phyloP scores from a whole-genome alignment of 2,797 vertebrate species.

The Phataginus tetradactyla region DNA sequence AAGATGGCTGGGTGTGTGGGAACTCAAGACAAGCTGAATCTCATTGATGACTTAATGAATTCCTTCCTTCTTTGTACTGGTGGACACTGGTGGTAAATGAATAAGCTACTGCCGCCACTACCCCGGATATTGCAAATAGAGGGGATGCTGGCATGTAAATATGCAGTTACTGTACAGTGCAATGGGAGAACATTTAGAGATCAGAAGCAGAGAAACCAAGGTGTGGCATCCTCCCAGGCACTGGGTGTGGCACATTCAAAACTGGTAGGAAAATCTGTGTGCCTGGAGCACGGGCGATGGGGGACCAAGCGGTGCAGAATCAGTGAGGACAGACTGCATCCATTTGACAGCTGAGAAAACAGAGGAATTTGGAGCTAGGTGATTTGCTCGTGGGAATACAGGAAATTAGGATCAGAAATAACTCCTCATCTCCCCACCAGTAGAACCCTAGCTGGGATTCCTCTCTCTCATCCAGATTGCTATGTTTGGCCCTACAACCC shows the following conservation, averaged over 20 bases:
- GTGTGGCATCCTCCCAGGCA: neutral
- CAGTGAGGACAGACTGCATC: neutral
- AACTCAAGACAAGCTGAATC: neutral
- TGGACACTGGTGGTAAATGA: neutral
- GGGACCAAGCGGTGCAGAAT: neutral
- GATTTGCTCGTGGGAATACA: neutral
- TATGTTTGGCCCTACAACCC: neutral
- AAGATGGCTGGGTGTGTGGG: neutral
- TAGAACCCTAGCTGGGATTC: neutral
- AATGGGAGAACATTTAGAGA: neutral
- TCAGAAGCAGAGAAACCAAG: neutral
- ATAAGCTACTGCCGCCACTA: rapidly evolving
- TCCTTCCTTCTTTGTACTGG: neutral
- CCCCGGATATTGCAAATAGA: neutral
- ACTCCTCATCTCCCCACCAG: neutral
- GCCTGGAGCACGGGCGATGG: too few relatives aligned
- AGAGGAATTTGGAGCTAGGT: neutral
- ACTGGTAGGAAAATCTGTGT: neutral
- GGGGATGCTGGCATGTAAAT: neutral
- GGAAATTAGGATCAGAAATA: neutral
- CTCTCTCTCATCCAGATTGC: too few relatives aligned
- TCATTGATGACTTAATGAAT: neutral
- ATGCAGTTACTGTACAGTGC: too few relatives aligned
- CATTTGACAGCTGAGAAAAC: slow-evolving; percentile 14
- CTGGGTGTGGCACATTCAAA: neutral